phyloP scores from a whole-genome alignment of 2,797 vertebrate genomes.

The Alectoris magna region DNA sequence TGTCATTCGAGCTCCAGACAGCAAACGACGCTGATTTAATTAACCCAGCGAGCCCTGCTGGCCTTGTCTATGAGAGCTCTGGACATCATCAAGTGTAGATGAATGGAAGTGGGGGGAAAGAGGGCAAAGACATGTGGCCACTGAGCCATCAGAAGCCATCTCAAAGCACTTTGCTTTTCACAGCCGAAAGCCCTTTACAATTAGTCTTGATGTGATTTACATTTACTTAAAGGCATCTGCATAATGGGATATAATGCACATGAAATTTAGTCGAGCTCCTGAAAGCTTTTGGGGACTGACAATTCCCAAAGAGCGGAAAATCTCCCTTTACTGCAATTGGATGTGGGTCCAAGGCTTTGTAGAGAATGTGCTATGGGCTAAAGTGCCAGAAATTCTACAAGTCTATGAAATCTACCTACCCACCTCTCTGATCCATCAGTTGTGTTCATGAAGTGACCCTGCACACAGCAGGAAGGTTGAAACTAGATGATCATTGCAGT shows the following conservation, averaged over 20 bases:
- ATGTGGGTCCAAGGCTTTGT: neutral
- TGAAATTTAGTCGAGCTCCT: conserved; percentile 29
- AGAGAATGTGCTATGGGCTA: rapidly evolving
- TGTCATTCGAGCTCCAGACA: conserved; percentile 54
- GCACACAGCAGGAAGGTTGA: too few relatives aligned
- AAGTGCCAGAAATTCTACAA: neutral
- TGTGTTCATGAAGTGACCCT: neutral
- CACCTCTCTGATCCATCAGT: neutral
- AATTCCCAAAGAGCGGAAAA: neutral
- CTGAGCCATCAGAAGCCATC: neutral
- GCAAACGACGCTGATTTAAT: conserved; percentile 32
- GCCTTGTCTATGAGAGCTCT: neutral
- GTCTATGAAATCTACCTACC: neutral
- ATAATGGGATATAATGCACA: conserved; percentile 32
- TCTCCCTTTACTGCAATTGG: neutral
- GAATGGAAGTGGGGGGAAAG: neutral
- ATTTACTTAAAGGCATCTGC: conserved; percentile 43
- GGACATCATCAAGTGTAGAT: neutral
- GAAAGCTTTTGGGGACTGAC: conserved; percentile 8
- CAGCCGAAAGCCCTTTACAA: neutral
- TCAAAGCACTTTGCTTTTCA: conserved; percentile 19
- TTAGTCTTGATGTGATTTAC: conserved; percentile 49
- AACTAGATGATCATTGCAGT: too few relatives aligned
- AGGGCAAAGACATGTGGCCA: rapidly evolving
- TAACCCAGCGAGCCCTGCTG: conserved; percentile 40